Percentiles rank a stretch among this genome's conserved stretches.
phyloP scores from a whole-genome alignment of 2,888 invertebrate species.

The Colletes collaris region DNA sequence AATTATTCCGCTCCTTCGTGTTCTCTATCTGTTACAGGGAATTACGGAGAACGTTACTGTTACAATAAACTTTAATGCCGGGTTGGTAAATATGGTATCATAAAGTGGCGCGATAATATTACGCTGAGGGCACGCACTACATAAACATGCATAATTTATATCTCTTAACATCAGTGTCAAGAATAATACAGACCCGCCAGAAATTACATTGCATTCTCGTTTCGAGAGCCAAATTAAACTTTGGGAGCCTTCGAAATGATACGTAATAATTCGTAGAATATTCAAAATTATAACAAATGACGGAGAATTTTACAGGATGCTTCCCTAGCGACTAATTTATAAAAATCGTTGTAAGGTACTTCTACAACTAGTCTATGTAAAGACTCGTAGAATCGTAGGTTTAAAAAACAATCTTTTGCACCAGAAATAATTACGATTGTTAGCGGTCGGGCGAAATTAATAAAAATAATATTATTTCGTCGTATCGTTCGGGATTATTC shows the following conservation, averaged over 20 bases:
- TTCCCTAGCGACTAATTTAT: no score
- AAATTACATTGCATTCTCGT: slow-evolving; percentile 43
- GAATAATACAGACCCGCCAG: slow-evolving; percentile 20
- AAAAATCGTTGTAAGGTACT: no score
- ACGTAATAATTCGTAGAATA: not conserved
- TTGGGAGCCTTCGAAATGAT: no score
- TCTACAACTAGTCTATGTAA: no score
- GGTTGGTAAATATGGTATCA: not conserved
- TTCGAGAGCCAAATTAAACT: not conserved
- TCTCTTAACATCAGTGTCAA: slow-evolving; percentile 22
- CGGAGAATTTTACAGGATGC: no score
- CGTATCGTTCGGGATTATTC: slow-evolving; percentile 16
- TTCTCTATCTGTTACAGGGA: not conserved
- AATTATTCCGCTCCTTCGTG: not conserved
- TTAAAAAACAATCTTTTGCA: no score
- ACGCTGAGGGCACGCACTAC: slow-evolving; percentile 8
- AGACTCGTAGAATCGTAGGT: no score
- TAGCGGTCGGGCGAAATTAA: slow-evolving; percentile 1
- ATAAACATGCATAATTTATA: not conserved
- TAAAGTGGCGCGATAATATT: slow-evolving; percentile 25
- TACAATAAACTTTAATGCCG: not conserved
- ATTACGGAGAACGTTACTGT: not conserved
- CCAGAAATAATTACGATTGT: not conserved
- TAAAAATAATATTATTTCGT: slow-evolving; percentile 19
- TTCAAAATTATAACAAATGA: not conserved